Percentiles rank a stretch among this genome's conserved stretches.
Conservation (phyloP, 1,140 invertebrate genomes). For the Ceratina australensis region DNA sequence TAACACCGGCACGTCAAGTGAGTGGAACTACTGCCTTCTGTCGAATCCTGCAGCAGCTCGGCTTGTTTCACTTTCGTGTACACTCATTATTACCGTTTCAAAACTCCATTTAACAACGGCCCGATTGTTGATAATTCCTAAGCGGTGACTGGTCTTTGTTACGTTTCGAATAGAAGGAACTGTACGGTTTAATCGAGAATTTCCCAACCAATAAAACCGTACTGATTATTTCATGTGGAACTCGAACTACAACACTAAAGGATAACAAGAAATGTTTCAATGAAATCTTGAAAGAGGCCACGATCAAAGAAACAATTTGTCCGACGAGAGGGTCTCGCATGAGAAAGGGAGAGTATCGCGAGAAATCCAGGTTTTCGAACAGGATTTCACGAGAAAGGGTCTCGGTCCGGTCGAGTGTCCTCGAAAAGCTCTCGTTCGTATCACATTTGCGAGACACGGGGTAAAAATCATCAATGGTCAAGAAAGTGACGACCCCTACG, state of each 20-base stretch:
- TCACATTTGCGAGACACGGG: constrained; percentile 36
- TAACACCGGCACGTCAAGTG: neutral
- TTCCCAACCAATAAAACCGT: neutral
- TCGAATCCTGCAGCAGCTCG: too few species aligned
- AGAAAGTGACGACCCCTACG: neutral
- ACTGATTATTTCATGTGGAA: too few species aligned
- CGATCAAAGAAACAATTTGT: constrained; percentile 40
- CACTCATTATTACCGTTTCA: neutral
- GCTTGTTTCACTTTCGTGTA: neutral
- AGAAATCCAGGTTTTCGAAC: constrained; percentile 14
- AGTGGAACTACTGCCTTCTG: too few species aligned
- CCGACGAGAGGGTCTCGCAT: neutral
- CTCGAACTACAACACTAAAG: too few species aligned
- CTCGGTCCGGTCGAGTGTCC: constrained; percentile 10
- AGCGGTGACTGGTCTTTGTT: neutral
- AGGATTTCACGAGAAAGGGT: constrained; percentile 3
- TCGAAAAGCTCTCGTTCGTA: constrained; percentile 22
- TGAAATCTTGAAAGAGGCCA: too few species aligned
- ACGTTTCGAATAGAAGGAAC: neutral
- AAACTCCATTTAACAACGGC: neutral
- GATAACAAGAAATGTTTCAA: too few species aligned
- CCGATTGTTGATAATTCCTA: neutral
- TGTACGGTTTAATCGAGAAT: neutral
- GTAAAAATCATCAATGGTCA: too few species aligned
- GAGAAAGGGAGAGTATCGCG: neutral